A percentile compares a stretch with the other conserved stretches of the same genome.
Evolutionary conservation across 2,888 invertebrate species (phyloP).

Genomic region (Microdon myrmicae): DNA sequence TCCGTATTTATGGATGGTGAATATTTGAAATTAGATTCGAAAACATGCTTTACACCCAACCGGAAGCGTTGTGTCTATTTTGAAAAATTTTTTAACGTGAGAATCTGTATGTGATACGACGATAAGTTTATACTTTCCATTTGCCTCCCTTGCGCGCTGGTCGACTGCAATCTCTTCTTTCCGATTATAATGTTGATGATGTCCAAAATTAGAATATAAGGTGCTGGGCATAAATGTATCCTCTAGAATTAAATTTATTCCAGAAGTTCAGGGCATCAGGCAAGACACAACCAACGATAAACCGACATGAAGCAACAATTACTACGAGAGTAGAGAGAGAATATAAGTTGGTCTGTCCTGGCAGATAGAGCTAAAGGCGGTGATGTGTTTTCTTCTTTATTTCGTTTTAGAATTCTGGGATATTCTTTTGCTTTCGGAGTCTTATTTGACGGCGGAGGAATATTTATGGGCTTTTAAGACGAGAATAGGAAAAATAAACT

Average conservation of each 20-base stretch:
- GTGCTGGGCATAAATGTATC: constrained; percentile 13
- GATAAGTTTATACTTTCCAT: constrained; percentile 26
- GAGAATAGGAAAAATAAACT: constrained; percentile 46
- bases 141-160: neutral
- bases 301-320: constrained; percentile 15
- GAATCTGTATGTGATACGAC: constrained; percentile 29
- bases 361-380: constrained; percentile 43
- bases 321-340: neutral
- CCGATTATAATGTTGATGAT: constrained; percentile 22
- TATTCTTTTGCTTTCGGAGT: constrained; percentile 13
- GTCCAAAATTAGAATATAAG: constrained; percentile 33
- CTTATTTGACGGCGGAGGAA: constrained; percentile 32
- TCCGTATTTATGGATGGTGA: too few species aligned
- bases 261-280: constrained; percentile 30
- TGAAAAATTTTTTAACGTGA: constrained; percentile 37
- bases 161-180: constrained; percentile 2
- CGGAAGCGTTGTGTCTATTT: constrained; percentile 33
- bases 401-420: constrained; percentile 39
- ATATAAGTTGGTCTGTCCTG: too few species aligned
- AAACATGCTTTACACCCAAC: constrained; percentile 30
- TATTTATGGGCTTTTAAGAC: constrained; percentile 41
- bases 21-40: constrained; percentile 36
- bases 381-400: constrained; percentile 47
- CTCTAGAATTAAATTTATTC: constrained; percentile 24
- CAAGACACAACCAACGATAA: too few species aligned